Base-by-base conservation (phyloP, 1,140 invertebrate genomes). In the Argopecten irradians region DNA sequence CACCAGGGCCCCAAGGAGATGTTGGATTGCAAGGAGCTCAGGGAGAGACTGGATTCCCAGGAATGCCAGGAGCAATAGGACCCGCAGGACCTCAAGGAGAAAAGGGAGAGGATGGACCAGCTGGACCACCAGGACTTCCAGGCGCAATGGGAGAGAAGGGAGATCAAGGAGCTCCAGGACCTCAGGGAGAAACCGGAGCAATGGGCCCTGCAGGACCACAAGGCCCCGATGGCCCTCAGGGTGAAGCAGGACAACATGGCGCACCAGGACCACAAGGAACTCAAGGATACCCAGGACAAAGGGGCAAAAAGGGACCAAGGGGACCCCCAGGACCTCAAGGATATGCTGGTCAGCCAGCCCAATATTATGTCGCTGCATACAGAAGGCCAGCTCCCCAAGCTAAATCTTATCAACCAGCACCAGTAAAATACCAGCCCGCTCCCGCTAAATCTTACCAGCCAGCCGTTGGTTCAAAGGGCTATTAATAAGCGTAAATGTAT, bases 221-320 rank as follows among this genome's bases (percentile, higher is more conserved):
- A 71, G 55, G 55, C 1, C 83, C 83, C 13, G 19, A 43, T 11
- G 87, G 87, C 2, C 83, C 84, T 28, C 84, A 83, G 34, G 87
- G 87, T 71, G 22, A 71, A 11, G 55, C 55, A 71, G 55, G 55
- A n/a, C 55, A 22, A 28, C 55, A 71, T 71, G 55, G 55, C 55
- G 84, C 83, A 7, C 43, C 87, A 32, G 87, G 87, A 34, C 83
- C 84, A 36, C 84, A 83, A 43, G 87, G 87, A 85, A 34, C 87
- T 82, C 34, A 83, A 22, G 87, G 87, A 71, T 71, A 71, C 55
- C 55, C 55, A 71, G 55, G 55, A 71, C 55, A 71, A n/a, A 28
- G 22, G 7, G 55, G 55, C 55, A n/a, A 71, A 28, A 71, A 71
- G 55, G 55, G 55, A 71, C 22, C 55, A n/a, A 71, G 55, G 28